Percentiles rank a stretch among this genome's conserved stretches.
These are phyloP conservation scores for Nannospalax galili DNA, from an alignment of 2,113 vertebrate species.

Conservation along the genomic window DNA sequence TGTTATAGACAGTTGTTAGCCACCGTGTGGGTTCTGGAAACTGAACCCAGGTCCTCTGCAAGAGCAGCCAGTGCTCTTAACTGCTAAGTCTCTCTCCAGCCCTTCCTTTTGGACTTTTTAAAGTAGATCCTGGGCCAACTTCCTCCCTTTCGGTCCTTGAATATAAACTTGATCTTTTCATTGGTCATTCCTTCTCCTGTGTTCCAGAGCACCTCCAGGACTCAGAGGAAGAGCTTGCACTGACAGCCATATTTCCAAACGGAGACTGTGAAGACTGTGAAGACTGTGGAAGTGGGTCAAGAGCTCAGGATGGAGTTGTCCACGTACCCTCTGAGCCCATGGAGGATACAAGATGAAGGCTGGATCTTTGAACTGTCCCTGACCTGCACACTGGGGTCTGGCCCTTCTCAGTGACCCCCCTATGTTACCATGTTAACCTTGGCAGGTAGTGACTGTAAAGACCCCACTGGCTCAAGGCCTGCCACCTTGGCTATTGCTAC, in stretches of 20 bases:
- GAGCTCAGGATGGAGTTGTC: slow-evolving; percentile 18
- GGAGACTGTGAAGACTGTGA: slow-evolving; percentile 80
- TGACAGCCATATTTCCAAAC: slow-evolving; percentile 79
- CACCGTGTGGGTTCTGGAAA: not conserved
- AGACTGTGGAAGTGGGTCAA: not conserved
- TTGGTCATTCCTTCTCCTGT: slow-evolving; percentile 19
- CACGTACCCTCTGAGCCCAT: not conserved
- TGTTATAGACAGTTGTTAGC: not conserved
- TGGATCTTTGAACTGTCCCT: not conserved
- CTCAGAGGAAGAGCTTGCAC: slow-evolving; percentile 80
- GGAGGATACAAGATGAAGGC: not conserved
- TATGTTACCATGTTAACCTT: not conserved
- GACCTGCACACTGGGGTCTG: not conserved
- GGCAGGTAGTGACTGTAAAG: not conserved
- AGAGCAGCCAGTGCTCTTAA: not conserved
- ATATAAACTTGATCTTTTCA: not conserved
- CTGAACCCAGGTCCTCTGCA: not conserved
- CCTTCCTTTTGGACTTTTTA: not conserved
- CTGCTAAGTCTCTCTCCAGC: not conserved
- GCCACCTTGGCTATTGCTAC: not conserved
- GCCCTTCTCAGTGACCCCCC: not conserved
- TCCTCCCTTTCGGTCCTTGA: not conserved
- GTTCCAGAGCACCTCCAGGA: slow-evolving; percentile 75
- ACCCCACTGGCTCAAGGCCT: not conserved
- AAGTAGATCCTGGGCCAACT: not conserved